A percentile compares a stretch with the other conserved stretches of the same genome.
These are phyloP conservation scores for Thalassoma bifasciatum DNA, from an alignment of 2,113 vertebrate species.

Conservation along the genomic window DNA sequence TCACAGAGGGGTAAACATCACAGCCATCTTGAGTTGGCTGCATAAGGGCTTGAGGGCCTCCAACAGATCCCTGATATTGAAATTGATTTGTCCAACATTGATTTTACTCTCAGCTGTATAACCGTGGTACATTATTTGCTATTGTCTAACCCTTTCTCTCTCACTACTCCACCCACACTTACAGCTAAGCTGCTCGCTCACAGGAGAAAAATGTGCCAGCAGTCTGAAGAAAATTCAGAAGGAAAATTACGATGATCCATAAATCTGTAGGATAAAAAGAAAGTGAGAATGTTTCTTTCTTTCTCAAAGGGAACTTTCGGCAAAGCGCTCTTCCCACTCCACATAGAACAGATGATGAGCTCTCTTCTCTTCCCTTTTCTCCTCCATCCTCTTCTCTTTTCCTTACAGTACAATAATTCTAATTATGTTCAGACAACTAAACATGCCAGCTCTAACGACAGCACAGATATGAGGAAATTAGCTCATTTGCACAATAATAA, in stretches of 20 bases:
- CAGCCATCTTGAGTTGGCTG: conserved; percentile 24
- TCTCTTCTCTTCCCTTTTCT: conserved; percentile 20
- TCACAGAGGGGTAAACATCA: conserved; percentile 30
- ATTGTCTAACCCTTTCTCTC: conserved; percentile 27
- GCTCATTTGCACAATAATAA: conserved; percentile 85
- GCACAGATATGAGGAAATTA: conserved; percentile 78
- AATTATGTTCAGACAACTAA: conserved; percentile 83
- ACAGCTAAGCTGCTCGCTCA: conserved; percentile 19
- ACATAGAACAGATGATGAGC: conserved; percentile 51
- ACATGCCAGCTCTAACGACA: conserved; percentile 79
- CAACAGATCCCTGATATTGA: conserved; percentile 64
- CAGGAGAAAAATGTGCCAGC: conserved; percentile 41
- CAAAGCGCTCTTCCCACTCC: conserved; percentile 65
- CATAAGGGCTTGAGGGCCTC: conserved; percentile 15
- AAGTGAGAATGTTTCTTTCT: conserved; percentile 51
- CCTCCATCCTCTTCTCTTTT: conserved; percentile 52
- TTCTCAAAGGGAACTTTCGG: conserved; percentile 66
- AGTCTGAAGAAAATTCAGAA: conserved; percentile 8
- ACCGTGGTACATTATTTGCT: conserved; percentile 41
- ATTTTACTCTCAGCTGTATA: conserved; percentile 53
- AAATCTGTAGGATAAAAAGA: conserved; percentile 55
- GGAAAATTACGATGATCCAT: conserved; percentile 53
- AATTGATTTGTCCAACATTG: conserved; percentile 74
- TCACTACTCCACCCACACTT: neutral
- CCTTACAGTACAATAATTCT: conserved; percentile 79